Conservation (phyloP, 2,888 invertebrate genomes). For the Cheilosia grossa region DNA sequence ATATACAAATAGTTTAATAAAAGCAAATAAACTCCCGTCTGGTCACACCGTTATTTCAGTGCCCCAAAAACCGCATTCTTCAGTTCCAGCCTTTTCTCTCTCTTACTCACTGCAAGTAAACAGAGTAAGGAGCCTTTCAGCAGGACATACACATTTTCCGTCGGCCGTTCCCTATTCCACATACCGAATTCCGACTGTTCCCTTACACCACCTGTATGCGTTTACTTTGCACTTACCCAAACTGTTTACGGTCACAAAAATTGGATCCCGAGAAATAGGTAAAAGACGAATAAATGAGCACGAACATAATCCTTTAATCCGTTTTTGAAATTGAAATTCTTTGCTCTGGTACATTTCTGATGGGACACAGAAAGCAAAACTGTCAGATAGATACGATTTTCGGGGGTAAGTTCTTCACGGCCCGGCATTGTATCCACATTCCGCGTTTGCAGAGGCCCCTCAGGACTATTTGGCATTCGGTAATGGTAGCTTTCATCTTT, state of each 20-base stretch:
- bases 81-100: no score
- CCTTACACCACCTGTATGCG: conserved; percentile 51
- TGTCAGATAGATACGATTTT: conserved; percentile 16
- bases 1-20: no score
- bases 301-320: conserved; percentile 42
- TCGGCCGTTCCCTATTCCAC: neutral
- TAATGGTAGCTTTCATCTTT: no score
- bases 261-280: neutral
- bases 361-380: neutral
- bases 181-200: conserved; percentile 11
- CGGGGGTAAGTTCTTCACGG: neutral
- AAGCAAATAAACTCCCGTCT: no score
- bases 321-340: conserved; percentile 29
- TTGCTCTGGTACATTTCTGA: conserved; percentile 8
- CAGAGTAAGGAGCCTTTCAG: neutral
- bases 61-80: no score
- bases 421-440: neutral
- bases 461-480: no score
- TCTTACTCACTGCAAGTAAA: neutral
- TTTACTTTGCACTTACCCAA: neutral
- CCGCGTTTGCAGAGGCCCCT: conserved; percentile 10
- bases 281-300: conserved; percentile 44
- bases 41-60: no score
- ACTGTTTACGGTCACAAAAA: neutral
- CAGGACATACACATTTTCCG: neutral